Conservation (phyloP, 1,140 invertebrate genomes). For the Drosophila insularis region DNA sequence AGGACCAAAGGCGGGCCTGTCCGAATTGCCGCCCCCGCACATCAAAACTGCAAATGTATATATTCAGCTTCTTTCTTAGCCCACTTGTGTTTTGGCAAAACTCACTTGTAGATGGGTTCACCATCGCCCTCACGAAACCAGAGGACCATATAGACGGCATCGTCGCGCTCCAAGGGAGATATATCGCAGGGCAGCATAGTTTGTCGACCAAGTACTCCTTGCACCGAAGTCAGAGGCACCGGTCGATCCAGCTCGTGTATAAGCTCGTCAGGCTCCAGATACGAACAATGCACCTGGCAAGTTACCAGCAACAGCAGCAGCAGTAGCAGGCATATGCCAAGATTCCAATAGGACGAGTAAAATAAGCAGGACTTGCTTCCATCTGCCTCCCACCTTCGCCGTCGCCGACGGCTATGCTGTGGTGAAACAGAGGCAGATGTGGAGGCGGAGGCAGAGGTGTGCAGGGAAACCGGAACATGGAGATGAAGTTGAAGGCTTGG, state of each 20-base stretch:
- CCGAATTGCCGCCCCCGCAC: conserved; percentile 88
- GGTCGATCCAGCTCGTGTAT: conserved; percentile 82
- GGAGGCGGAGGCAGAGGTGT: not conserved
- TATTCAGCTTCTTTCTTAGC: not conserved
- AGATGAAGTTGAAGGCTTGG: not conserved
- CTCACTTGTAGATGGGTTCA: conserved; percentile 92
- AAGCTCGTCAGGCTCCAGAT: conserved; percentile 81
- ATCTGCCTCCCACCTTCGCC: conserved; percentile 10
- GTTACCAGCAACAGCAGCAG: conserved; percentile 19
- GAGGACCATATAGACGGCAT: conserved; percentile 92
- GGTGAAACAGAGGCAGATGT: not conserved
- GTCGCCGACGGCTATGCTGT: not conserved
- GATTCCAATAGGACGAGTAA: conserved; percentile 20
- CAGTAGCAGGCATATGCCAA: conserved; percentile 38
- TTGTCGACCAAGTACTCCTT: conserved; percentile 90
- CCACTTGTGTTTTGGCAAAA: conserved; percentile 16
- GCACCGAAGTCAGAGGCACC: conserved; percentile 90
- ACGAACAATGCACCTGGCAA: conserved; percentile 41
- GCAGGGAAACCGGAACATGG: not conserved
- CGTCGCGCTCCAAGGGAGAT: conserved; percentile 88
- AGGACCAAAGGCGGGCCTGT: conserved; percentile 91
- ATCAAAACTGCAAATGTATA: conserved; percentile 88
- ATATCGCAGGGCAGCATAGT: conserved; percentile 92
- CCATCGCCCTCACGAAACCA: conserved; percentile 93
- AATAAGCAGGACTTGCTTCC: conserved; percentile 10